phyloP scores from a whole-genome alignment of 2,888 invertebrate genomes.

The Tachina lurida region DNA sequence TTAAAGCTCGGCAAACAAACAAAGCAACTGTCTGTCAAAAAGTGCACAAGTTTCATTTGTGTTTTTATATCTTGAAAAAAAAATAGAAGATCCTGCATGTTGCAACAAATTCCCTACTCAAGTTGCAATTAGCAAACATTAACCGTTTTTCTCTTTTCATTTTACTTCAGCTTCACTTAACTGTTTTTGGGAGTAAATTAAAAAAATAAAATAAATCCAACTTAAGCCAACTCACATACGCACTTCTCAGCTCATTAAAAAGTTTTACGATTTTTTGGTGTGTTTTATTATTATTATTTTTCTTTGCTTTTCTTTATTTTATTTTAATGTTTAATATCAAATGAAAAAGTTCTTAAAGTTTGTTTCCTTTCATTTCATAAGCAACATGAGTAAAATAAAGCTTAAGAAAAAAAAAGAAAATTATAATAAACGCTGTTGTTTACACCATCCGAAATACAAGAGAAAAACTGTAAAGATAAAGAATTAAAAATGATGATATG shows the following conservation, averaged over 20 bases:
- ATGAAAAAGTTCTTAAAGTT: slow-evolving; percentile 68
- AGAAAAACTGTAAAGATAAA: slow-evolving; percentile 63
- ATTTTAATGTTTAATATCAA: slow-evolving; percentile 68
- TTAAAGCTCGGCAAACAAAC: neutral
- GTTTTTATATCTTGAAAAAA: slow-evolving; percentile 22
- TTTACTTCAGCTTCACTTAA: neutral
- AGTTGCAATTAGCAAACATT: slow-evolving; percentile 61
- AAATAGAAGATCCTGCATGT: neutral
- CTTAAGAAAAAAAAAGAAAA: slow-evolving; percentile 10
- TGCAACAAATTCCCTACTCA: slow-evolving; percentile 30
- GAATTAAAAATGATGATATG: slow-evolving; percentile 70
- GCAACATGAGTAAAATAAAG: slow-evolving; percentile 46
- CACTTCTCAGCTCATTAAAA: slow-evolving; percentile 72
- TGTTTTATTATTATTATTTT: slow-evolving; percentile 64
- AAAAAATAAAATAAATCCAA: neutral
- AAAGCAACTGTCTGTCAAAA: slow-evolving; percentile 54
- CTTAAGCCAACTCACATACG: slow-evolving; percentile 66
- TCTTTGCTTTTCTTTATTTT: slow-evolving; percentile 13
- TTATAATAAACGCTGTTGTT: slow-evolving; percentile 54
- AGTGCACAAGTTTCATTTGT: slow-evolving; percentile 53
- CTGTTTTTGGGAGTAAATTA: neutral
- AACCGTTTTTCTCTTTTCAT: neutral
- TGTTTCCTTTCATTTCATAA: slow-evolving; percentile 51
- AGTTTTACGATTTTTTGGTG: slow-evolving; percentile 68
- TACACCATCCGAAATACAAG: slow-evolving; percentile 58